Conservation (phyloP, 1,140 invertebrate genomes). For the Cydia pomonella region DNA sequence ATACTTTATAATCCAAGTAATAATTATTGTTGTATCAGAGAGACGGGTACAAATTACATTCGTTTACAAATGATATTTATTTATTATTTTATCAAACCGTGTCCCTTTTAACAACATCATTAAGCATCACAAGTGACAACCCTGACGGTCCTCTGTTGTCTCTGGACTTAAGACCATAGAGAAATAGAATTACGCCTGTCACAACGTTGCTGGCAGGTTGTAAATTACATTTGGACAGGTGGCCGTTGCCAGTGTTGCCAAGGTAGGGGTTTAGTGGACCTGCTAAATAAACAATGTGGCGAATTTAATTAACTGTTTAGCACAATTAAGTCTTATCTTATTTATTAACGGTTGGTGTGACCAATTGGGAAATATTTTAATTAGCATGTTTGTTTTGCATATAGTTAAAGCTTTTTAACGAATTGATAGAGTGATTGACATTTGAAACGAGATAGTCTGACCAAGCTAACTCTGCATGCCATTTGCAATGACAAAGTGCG, state of each 20-base stretch:
- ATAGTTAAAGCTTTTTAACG: neutral
- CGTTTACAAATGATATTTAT: no score
- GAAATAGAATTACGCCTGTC: constrained; percentile 19
- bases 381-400: neutral
- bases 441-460: no score
- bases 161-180: constrained; percentile 29
- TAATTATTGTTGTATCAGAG: no score
- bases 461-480: no score
- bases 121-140: constrained; percentile 3
- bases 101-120: neutral
- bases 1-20: no score
- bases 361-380: neutral
- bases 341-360: neutral
- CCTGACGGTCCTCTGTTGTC: constrained; percentile 10
- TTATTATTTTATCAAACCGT: neutral
- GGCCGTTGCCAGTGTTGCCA: neutral
- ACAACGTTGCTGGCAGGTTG: constrained; percentile 27
- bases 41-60: no score
- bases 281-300: constrained; percentile 1
- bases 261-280: neutral
- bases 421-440: no score
- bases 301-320: neutral
- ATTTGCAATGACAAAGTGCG: no score
- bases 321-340: neutral
- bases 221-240: constrained; percentile 29